These are phyloP conservation scores for Salvelinus fontinalis DNA, from an alignment of 2,113 vertebrate species.

Conservation along the genomic window DNA sequence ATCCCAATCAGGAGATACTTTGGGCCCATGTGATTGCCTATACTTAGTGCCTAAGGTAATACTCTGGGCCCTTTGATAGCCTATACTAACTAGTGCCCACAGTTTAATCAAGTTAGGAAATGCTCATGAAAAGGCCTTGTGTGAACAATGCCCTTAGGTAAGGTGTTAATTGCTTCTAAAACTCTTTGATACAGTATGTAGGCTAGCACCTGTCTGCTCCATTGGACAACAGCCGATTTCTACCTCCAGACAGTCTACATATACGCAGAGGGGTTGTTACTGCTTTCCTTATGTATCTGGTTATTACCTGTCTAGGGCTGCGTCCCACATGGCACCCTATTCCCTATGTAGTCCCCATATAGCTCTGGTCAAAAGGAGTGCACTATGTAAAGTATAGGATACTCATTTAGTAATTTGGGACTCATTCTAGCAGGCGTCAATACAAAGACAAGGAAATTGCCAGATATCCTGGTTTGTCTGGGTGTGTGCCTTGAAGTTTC, in stretches of 20 bases:
- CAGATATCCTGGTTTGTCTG: not conserved
- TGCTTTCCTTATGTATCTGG: not conserved
- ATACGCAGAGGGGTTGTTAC: constrained; percentile 10
- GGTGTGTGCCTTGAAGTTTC: not conserved
- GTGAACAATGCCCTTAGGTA: constrained; percentile 10
- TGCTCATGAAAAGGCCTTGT: not conserved
- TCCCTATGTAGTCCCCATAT: too few species aligned
- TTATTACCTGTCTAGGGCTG: not conserved
- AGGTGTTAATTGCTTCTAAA: constrained; percentile 15
- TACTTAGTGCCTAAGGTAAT: not conserved
- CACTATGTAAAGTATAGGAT: too few species aligned
- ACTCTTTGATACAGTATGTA: constrained; percentile 1
- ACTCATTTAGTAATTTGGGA: too few species aligned
- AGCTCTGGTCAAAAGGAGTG: too few species aligned
- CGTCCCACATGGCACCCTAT: too few species aligned
- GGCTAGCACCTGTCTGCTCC: constrained; percentile 20
- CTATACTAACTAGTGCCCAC: not conserved
- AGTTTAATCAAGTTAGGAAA: too few species aligned
- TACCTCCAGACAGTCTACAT: constrained; percentile 32
- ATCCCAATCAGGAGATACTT: too few species aligned
- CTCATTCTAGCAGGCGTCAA: not conserved
- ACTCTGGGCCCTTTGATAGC: too few species aligned
- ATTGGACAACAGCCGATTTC: constrained; percentile 30
- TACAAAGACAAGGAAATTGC: not conserved
- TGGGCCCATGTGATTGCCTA: not conserved